These are phyloP conservation scores for Eupithecia vulgata DNA, from an alignment of 2,888 invertebrate genomes.

Conservation along the genomic window DNA sequence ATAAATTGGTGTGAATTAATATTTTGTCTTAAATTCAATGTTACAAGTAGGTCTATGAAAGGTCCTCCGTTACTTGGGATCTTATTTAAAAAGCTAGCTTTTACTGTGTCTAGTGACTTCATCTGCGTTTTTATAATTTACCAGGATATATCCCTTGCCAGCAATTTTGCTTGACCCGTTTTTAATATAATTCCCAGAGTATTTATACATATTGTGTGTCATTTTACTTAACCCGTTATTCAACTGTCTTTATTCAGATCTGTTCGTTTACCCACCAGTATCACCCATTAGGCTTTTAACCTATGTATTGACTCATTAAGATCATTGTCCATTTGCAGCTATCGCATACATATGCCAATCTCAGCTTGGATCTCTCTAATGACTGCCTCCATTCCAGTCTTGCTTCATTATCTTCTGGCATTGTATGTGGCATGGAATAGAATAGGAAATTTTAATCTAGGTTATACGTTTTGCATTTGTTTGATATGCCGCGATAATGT, in stretches of 20 bases:
- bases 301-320: constrained; percentile 14
- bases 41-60: not conserved
- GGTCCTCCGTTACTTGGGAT: not conserved
- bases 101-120: not conserved
- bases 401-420: constrained; percentile 53
- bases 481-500: not conserved
- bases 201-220: too few relatives aligned
- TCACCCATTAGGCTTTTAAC: not conserved
- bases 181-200: too few relatives aligned
- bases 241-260: not conserved
- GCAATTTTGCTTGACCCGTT: not conserved
- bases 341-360: constrained; percentile 41
- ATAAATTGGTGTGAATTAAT: not conserved
- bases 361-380: constrained; percentile 55
- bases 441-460: not conserved
- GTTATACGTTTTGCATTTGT: not conserved
- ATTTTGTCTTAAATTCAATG: too few relatives aligned
- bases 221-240: not conserved
- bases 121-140: not conserved
- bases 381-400: constrained; percentile 49
- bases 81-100: not conserved
- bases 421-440: not conserved
- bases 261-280: not conserved
- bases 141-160: not conserved
- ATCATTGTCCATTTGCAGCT: constrained; percentile 6